Evolutionary conservation across 2,888 invertebrate species (phyloP).

Genomic region (Tryphoninae sp.): DNA sequence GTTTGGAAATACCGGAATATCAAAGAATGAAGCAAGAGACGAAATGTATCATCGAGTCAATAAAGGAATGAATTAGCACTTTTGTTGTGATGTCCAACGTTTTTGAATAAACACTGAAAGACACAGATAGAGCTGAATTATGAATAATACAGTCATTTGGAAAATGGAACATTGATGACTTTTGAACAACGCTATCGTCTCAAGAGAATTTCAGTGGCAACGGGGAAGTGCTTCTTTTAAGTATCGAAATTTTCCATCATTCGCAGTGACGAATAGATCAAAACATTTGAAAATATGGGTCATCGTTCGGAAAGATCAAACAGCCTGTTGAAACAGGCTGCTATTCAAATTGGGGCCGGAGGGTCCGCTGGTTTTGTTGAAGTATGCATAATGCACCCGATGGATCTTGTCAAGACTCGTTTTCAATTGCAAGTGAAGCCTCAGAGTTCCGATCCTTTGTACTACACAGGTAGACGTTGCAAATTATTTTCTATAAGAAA

Average conservation of each 20-base stretch:
- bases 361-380: constrained; percentile 96
- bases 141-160: background rate
- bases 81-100: background rate
- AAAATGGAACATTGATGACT: background rate
- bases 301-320: constrained; percentile 45
- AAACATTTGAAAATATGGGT: constrained; percentile 55
- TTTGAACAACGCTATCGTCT: background rate
- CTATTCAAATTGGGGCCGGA: constrained; percentile 92
- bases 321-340: constrained; percentile 85
- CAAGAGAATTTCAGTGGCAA: background rate
- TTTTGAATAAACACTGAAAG: background rate
- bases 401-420: constrained; percentile 96
- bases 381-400: constrained; percentile 97
- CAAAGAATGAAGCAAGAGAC: background rate
- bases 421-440: constrained; percentile 88
- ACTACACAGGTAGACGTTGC: constrained; percentile 78
- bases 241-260: background rate
- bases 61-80: background rate
- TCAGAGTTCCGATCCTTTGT: constrained; percentile 72
- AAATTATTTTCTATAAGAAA: constrained; percentile 6
- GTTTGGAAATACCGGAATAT: background rate
- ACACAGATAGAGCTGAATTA: background rate
- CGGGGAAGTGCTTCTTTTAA: background rate
- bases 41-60: constrained; percentile 12
- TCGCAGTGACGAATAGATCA: constrained; percentile 9